phyloP scores from a whole-genome alignment of 2,888 invertebrate genomes.

The Metopia argyrocephala region DNA sequence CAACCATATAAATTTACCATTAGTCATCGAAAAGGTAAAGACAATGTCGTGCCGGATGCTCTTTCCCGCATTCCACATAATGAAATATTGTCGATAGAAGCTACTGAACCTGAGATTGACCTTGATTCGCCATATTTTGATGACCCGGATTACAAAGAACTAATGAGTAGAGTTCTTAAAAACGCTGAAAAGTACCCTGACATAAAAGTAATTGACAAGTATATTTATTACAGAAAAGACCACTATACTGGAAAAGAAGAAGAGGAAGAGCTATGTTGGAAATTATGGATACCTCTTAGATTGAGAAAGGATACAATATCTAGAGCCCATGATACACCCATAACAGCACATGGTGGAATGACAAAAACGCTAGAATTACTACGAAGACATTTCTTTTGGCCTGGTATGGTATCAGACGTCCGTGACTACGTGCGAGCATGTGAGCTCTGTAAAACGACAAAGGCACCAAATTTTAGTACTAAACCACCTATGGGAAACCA shows the following conservation, averaged over 20 bases:
- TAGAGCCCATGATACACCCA: neutral
- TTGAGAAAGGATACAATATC: neutral
- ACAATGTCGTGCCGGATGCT: neutral
- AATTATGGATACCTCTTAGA: neutral
- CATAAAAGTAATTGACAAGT: too few relatives aligned
- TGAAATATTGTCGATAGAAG: neutral
- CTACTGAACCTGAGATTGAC: neutral
- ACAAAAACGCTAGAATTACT: neutral
- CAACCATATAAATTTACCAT: conserved; percentile 8
- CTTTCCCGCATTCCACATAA: neutral
- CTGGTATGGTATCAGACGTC: conserved; percentile 17
- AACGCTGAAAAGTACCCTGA: neutral
- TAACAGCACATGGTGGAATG: conserved; percentile 13
- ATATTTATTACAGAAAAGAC: neutral
- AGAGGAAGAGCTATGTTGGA: neutral
- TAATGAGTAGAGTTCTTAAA: neutral
- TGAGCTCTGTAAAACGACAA: conserved; percentile 25
- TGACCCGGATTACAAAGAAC: neutral
- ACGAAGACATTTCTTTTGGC: neutral
- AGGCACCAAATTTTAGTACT: conserved; percentile 1
- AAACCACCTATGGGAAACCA: neutral
- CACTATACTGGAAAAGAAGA: neutral
- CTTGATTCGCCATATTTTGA: neutral
- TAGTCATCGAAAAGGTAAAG: conserved; percentile 26
- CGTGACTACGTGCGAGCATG: conserved; percentile 1